Evolutionary conservation across 2,797 vertebrate species (phyloP), one percentile per base, ranked within the genome.

Genomic region (Helarctos malayanus): DNA sequence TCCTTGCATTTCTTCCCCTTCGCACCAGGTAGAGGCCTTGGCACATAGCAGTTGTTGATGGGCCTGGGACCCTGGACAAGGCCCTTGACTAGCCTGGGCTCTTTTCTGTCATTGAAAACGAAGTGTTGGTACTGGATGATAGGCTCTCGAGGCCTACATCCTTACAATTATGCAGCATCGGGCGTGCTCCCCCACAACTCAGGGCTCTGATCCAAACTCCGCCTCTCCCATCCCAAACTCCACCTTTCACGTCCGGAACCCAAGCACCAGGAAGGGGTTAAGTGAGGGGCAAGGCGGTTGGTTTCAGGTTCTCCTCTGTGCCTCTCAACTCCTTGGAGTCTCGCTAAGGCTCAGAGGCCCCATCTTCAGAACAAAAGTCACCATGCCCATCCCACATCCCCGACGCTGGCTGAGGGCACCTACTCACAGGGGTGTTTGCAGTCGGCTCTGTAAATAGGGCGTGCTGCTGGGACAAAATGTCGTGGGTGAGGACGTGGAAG

Each of bases 401-500:
- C 0, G 0, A 7, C 0, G 0, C 19, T 56, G 80, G 57, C 90
- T 18, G 2, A 93, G 41, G 38, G 32, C 61, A 79, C 19, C 49
- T 18, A 65, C 47, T 73, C 85, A 65, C 3, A 23, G 65, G n/a
- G 2, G 3, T 25, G 29, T 83, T 63, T 82, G 83, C 89, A 49
- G 23, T 4, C 57, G 73, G 61, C 56, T 8, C 90, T 89, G 52
- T 32, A 93, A 83, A 89, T 2, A 75, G 79, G 61, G 61, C n/a
- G 8, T 21, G 13, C 12, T 10, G 38, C 52, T 63, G 32, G 65
- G 87, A 68, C 38, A 63, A 79, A 94, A 32, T 5, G 27, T 54
- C 29, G 23, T 7, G 29, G 69, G 35, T 81, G 89, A 97, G 80
- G 94, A 91, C 57, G 57, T 73, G 69, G 54, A 38, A 88, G 76